Percentiles rank a stretch among this genome's conserved stretches.
These are phyloP conservation scores for Lordiphosa collinella DNA, from an alignment of 1,140 invertebrate species.

Conservation along the genomic window DNA sequence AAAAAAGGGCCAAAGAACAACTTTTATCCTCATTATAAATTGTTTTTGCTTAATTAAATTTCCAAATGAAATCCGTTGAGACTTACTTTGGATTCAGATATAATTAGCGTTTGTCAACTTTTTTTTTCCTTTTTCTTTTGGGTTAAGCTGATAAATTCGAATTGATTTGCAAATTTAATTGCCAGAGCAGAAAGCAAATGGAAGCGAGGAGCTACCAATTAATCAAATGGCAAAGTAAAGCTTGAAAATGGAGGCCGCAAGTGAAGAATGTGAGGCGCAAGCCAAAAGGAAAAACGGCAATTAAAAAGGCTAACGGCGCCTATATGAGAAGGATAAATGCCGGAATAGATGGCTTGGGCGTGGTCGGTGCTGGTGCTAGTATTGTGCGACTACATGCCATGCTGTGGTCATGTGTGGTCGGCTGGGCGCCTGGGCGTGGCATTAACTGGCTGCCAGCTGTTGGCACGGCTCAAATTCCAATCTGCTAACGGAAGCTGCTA, in stretches of 20 bases:
- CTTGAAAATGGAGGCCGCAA: constrained; percentile 19
- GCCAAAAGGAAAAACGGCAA: constrained; percentile 37
- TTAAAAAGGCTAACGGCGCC: constrained; percentile 46
- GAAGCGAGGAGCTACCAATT: constrained; percentile 31
- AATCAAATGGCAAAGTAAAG: constrained; percentile 41
- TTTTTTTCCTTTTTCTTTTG: not conserved
- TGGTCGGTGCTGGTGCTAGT: not conserved
- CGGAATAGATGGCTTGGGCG: constrained; percentile 32
- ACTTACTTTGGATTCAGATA: constrained; percentile 8
- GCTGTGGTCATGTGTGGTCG: not conserved
- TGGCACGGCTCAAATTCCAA: constrained; percentile 37
- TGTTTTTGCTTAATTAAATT: not conserved
- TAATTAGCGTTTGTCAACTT: constrained; percentile 26
- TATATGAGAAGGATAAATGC: constrained; percentile 26
- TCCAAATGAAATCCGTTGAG: constrained; percentile 10
- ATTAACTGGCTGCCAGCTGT: constrained; percentile 20
- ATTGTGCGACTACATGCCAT: not conserved
- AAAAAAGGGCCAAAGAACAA: constrained; percentile 24
- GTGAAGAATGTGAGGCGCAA: constrained; percentile 6
- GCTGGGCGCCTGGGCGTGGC: constrained; percentile 15
- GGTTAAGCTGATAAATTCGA: constrained; percentile 32
- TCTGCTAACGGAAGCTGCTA: constrained; percentile 12
- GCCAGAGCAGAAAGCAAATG: constrained; percentile 1
- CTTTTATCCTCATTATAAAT: constrained; percentile 17
- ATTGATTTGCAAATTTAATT: constrained; percentile 50